Evolutionary conservation across 2,113 vertebrate species (phyloP), one percentile per base, ranked within the genome.

Genomic region (Pholis gunnellus): DNA sequence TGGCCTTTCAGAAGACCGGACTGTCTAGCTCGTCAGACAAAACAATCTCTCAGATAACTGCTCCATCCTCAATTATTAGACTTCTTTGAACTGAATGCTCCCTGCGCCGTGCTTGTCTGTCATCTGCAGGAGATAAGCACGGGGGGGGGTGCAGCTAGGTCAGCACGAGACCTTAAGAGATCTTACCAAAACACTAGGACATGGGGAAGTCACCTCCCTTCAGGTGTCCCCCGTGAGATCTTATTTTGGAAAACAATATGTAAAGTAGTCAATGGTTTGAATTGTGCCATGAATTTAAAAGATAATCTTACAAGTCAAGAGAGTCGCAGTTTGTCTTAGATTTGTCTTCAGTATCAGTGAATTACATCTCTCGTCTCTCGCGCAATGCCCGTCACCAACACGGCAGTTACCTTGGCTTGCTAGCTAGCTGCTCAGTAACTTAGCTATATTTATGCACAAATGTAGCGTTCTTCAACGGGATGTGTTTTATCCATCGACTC

Each of bases 31-130:
- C 81, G 82, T 84, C 81, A 79, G 79, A 90, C 87, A 89, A 90
- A 92, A 88, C 87, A 91, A 81, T 89, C 83, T 83, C 84, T 83
- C 76, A 79, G 88, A 93, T 93, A 93, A 91, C 88, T 92, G 87
- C 78, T 66, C 79, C 85, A 9, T 87, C 88, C 87, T 90, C 87
- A 86, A 82, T 93, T 91, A 92, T 92, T 88, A 84, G 82, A 85
- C 78, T 67, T 59, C 91, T 89, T 87, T 90, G 83, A 87, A 82
- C 78, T 73, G 76, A 87, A 86, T 79, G 84, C 82, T 90, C 63
- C 5, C 69, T 9, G 44, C 25, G 22, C 86, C 66, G 81, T 59
- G 68, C 71, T 34, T 60, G 85, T 79, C 80, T 87, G 82, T 87
- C 88, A 88, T 85, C 83, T 81, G 64, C 67, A 27, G 73, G 61